Evolutionary conservation across 2,888 invertebrate species (phyloP).

Genomic region (Mimumesa dahlbomi): DNA sequence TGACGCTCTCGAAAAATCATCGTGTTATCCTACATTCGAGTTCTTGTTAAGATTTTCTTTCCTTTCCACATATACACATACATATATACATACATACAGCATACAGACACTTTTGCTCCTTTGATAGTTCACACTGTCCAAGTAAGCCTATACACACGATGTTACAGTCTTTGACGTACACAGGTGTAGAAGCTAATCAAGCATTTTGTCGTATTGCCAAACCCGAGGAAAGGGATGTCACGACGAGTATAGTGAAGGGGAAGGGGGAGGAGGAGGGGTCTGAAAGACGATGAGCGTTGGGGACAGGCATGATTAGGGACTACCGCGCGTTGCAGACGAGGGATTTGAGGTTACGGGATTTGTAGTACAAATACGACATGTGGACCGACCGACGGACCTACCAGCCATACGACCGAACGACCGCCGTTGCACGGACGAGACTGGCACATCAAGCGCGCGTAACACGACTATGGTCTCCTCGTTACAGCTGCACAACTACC

Average conservation of each 20-base stretch:
- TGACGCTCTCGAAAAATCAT: neutral
- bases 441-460: constrained; percentile 31
- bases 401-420: constrained; percentile 48
- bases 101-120: too few relatives aligned
- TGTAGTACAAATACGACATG: constrained; percentile 71
- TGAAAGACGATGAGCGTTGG: constrained; percentile 31
- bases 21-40: constrained; percentile 1
- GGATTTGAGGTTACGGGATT: constrained; percentile 65
- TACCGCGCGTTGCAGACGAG: constrained; percentile 46
- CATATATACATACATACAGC: too few relatives aligned
- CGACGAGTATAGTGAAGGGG: too few relatives aligned
- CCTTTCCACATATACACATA: neutral
- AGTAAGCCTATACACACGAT: too few relatives aligned
- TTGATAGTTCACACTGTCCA: too few relatives aligned
- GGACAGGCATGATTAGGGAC: constrained; percentile 57
- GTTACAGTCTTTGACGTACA: neutral
- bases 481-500: constrained; percentile 68
- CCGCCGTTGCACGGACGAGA: constrained; percentile 31
- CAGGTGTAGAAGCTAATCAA: constrained; percentile 49
- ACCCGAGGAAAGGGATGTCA: constrained; percentile 2
- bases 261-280: constrained; percentile 1
- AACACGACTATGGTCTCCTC: constrained; percentile 58
- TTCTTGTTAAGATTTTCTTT: too few relatives aligned
- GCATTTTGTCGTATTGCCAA: constrained; percentile 51
- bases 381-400: constrained; percentile 58